phyloP scores from a whole-genome alignment of 2,888 invertebrate genomes.

The Chrysopilus asiliformis region DNA sequence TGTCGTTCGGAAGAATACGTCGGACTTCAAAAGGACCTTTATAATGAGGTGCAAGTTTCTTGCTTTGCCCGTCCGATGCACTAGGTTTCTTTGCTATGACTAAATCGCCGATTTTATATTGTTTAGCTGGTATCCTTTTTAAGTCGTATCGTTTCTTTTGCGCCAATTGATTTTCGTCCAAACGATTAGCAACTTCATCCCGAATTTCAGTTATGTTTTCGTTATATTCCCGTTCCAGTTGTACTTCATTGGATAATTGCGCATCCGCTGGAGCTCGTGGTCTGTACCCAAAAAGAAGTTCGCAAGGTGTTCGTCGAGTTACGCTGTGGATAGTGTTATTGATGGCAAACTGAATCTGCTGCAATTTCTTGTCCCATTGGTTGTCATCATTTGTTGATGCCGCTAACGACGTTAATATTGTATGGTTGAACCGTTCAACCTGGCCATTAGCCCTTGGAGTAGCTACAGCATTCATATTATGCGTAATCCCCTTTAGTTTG shows the following conservation, averaged over 20 bases:
- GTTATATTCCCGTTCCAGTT: background rate
- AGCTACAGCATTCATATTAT: background rate
- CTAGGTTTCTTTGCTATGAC: background rate
- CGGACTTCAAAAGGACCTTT: no score
- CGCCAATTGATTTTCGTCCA: background rate
- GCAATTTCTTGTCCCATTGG: no score
- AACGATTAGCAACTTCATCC: background rate
- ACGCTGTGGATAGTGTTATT: background rate
- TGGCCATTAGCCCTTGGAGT: no score
- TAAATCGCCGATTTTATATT: background rate
- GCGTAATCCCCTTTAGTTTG: constrained; percentile 1
- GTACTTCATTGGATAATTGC: background rate
- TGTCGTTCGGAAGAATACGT: no score
- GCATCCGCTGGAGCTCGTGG: background rate
- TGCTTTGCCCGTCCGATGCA: no score
- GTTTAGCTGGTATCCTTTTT: background rate
- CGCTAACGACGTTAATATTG: background rate
- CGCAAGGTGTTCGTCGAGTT: background rate
- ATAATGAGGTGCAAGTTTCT: no score
- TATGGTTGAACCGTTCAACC: constrained; percentile 7
- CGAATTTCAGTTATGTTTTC: background rate
- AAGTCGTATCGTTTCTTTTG: background rate
- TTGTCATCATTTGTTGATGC: no score
- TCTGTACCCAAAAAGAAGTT: background rate
- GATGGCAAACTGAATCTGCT: background rate